Base-by-base conservation (phyloP, 2,113 vertebrate species). In the Brienomyrus brachyistius region DNA sequence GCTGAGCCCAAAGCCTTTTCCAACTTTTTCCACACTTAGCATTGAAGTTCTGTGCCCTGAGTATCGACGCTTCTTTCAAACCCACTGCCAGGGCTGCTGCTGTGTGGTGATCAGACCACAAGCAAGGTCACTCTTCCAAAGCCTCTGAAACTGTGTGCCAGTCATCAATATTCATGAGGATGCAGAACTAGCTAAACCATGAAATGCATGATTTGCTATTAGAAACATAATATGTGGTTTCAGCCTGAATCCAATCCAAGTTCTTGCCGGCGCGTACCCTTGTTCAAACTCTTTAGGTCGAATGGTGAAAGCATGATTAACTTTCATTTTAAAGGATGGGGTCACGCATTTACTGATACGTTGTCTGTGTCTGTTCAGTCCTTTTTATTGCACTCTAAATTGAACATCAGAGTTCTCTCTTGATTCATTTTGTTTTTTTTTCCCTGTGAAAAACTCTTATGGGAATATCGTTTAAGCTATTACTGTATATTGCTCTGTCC, bases 331-430 rank as follows among this genome's bases (percentile, higher is more conserved):
- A 62, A 56, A 88, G 86, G 52, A 62, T 10, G 54, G 15, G 54
- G 56, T 45, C 35, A n/a, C 5, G 0, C 31, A 66, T 59, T 66
- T 88, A 43, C 52, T 66, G 27, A 88, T 43, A 66, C 4, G 59
- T 21, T 66, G 62, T 59, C 35, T 88, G 11, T 88, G 35, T 47
- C 52, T 27, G n/a, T 43, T 59, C 54, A 9, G 31, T 5, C 62
- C 45, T 59, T 56, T 88, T 19, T 88, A n/a, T 88, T 88, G 52
- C 35, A 66, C 40, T 62, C 87, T 47, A 87, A 87, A 87, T 40
- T 54, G 51, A 87, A 54, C 85, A 54, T 4, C 48, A 27, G 51
- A 52, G 85, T 87, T 52, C 48, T 51, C 31, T 31, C 48, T 52
- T 51, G 48, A 31, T 35, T 54, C 27, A 54, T 35, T 87, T 87